Conservation (phyloP, 2,888 invertebrate species). For the Esperia sulphurella region DNA sequence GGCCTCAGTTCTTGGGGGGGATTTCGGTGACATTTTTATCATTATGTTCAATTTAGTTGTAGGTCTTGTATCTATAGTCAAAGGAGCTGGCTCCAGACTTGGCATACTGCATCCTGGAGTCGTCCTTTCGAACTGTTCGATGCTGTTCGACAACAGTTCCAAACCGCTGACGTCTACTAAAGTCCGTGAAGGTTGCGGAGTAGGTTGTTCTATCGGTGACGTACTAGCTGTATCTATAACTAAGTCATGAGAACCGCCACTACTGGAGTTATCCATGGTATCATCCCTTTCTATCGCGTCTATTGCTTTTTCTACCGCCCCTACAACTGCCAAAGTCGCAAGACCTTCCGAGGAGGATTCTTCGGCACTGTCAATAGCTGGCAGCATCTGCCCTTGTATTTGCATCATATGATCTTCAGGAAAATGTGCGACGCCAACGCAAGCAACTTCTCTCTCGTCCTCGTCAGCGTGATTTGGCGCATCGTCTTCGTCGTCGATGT, state of each 20-base stretch:
- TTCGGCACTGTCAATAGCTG: constrained; percentile 55
- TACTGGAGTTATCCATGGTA: constrained; percentile 59
- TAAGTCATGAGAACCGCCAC: constrained; percentile 64
- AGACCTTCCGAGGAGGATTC: constrained; percentile 63
- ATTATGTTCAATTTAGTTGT: constrained; percentile 60
- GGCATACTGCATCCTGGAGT: constrained; percentile 60
- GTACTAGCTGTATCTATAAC: constrained; percentile 66
- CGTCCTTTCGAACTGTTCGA: constrained; percentile 85
- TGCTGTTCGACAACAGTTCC: constrained; percentile 90
- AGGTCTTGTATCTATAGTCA: constrained; percentile 64
- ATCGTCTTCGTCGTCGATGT: constrained; percentile 85
- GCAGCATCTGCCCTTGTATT: constrained; percentile 30
- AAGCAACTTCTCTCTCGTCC: constrained; percentile 66
- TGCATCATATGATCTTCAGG: constrained; percentile 47
- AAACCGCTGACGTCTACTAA: constrained; percentile 88
- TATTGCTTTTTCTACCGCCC: constrained; percentile 64
- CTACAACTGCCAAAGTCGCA: constrained; percentile 44
- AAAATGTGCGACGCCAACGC: constrained; percentile 69
- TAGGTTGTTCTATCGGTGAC: constrained; percentile 39
- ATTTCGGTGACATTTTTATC: constrained; percentile 68
- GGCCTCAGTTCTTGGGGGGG: constrained; percentile 55
- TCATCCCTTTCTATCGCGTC: constrained; percentile 67
- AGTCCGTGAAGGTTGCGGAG: constrained; percentile 30
- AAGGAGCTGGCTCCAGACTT: constrained; percentile 43
- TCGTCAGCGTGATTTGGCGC: constrained; percentile 68